Percentiles rank a stretch among this genome's conserved stretches.
Conservation (phyloP, 2,888 invertebrate species). For the Parnassius apollo region DNA sequence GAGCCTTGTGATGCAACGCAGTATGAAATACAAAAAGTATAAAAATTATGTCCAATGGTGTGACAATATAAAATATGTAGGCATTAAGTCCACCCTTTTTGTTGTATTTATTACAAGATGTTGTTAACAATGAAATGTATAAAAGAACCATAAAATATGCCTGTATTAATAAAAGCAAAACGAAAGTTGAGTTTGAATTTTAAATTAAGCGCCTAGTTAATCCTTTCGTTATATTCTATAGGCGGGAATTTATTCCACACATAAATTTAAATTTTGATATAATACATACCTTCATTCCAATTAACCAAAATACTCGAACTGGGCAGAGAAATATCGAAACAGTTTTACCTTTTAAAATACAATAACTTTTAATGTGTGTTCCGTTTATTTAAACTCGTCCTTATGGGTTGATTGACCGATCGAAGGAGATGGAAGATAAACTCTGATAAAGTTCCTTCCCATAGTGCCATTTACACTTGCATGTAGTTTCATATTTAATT, state of each 20-base stretch:
- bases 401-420: too few relatives aligned
- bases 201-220: conserved; percentile 8
- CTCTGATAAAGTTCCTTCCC: too few relatives aligned
- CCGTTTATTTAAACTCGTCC: too few relatives aligned
- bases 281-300: background rate
- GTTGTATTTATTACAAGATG: too few relatives aligned
- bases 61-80: conserved; percentile 6
- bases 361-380: too few relatives aligned
- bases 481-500: too few relatives aligned
- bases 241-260: conserved; percentile 21
- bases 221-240: conserved; percentile 9
- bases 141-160: too few relatives aligned
- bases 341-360: conserved; percentile 4
- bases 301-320: conserved; percentile 17
- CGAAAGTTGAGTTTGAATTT: conserved; percentile 4
- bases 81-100: too few relatives aligned
- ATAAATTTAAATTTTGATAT: conserved; percentile 15
- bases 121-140: too few relatives aligned
- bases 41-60: background rate
- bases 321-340: conserved; percentile 14
- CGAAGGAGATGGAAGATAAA: too few relatives aligned
- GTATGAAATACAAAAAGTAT: background rate
- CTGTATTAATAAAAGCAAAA: conserved; percentile 2
- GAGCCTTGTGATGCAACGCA: too few relatives aligned
- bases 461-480: too few relatives aligned